Percentiles rank a stretch among this genome's conserved stretches.
phyloP scores from a whole-genome alignment of 2,888 invertebrate species.

The Aricia artaxerxes region DNA sequence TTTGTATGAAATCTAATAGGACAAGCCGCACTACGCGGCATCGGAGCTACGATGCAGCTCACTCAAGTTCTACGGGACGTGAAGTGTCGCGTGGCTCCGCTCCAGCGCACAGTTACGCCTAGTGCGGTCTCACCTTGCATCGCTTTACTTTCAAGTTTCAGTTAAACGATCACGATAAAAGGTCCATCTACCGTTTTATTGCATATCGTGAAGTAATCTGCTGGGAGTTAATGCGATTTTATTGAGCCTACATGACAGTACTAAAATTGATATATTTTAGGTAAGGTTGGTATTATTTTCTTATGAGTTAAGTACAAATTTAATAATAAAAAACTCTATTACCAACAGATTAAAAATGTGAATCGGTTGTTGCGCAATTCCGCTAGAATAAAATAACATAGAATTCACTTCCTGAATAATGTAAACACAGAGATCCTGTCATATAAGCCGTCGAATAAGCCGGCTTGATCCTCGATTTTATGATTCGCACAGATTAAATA shows the following conservation, averaged over 20 bases:
- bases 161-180: background rate
- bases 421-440: background rate
- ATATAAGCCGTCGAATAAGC: background rate
- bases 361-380: background rate
- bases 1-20: too few species aligned
- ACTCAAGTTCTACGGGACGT: too few species aligned
- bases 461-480: background rate
- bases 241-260: background rate
- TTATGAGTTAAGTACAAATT: too few species aligned
- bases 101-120: too few species aligned
- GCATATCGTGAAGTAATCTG: background rate
- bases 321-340: too few species aligned
- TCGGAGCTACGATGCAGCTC: too few species aligned
- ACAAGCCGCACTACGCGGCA: too few species aligned
- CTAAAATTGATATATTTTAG: background rate
- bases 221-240: background rate
- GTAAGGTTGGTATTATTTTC: too few species aligned
- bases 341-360: background rate
- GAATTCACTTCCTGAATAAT: conserved; percentile 4
- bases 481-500: background rate
- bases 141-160: background rate
- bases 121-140: background rate
- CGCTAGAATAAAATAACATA: background rate
- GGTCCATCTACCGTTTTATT: background rate
- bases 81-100: too few species aligned